phyloP scores from a whole-genome alignment of 2,888 invertebrate species.

The Mylabris sibirica region DNA sequence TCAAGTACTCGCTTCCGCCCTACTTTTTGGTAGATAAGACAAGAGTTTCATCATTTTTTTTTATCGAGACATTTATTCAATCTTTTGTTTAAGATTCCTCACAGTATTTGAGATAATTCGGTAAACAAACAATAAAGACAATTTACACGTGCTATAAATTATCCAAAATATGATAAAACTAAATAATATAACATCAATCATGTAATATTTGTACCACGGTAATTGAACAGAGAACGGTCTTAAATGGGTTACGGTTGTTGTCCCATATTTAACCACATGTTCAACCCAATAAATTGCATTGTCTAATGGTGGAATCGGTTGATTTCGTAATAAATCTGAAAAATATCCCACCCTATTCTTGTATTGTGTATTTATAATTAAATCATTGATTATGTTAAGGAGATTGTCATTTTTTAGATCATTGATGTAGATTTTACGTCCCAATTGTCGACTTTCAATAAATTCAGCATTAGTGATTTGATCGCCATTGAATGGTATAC shows the following conservation, averaged over 20 bases:
- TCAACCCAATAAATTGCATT: constrained; percentile 50
- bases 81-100: background rate
- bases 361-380: constrained; percentile 38
- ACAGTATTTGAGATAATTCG: background rate
- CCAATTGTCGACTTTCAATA: constrained; percentile 59
- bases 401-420: constrained; percentile 59
- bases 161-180: constrained; percentile 15
- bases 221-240: constrained; percentile 41
- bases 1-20: too few relatives aligned
- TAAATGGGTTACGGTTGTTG: constrained; percentile 41
- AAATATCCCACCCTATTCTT: constrained; percentile 33
- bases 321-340: constrained; percentile 43
- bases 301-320: constrained; percentile 44
- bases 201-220: constrained; percentile 43
- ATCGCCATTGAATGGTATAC: constrained; percentile 64
- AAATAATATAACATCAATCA: constrained; percentile 44
- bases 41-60: too few relatives aligned
- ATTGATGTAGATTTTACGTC: constrained; percentile 55
- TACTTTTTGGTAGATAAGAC: too few relatives aligned
- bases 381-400: constrained; percentile 49
- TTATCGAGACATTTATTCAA: too few relatives aligned
- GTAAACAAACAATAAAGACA: background rate
- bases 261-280: constrained; percentile 46
- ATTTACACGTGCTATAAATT: background rate
- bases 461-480: constrained; percentile 63